Evolutionary conservation across 2,888 invertebrate species (phyloP).

Genomic region (Lumbricus terrestris): DNA sequence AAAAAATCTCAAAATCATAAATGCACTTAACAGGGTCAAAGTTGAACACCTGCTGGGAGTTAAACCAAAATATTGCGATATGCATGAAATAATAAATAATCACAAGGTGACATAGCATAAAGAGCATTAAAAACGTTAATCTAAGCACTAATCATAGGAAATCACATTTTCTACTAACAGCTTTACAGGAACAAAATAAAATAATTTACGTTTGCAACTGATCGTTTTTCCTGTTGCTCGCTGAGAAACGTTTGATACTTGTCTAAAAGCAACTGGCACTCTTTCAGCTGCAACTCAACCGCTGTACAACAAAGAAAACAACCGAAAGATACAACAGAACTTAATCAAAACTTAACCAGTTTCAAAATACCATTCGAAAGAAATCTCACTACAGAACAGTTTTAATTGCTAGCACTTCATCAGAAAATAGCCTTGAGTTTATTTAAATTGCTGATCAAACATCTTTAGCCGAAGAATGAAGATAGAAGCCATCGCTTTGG

Average conservation of each 20-base stretch:
- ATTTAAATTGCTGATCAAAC: neutral
- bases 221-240: neutral
- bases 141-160: too few relatives aligned
- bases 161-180: too few relatives aligned
- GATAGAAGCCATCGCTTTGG: neutral
- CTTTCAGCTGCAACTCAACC: slow-evolving; percentile 43
- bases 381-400: neutral
- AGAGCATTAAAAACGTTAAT: too few relatives aligned
- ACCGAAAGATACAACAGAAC: neutral
- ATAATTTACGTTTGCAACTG: neutral
- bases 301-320: slow-evolving; percentile 37
- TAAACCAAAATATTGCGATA: too few relatives aligned
- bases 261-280: slow-evolving; percentile 45
- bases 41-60: too few relatives aligned
- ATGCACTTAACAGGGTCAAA: too few relatives aligned
- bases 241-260: slow-evolving; percentile 40
- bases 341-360: neutral
- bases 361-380: neutral
- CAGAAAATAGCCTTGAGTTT: neutral
- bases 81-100: neutral
- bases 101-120: neutral
- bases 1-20: too few relatives aligned
- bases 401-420: neutral
- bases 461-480: neutral
- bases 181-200: too few relatives aligned